phyloP scores from a whole-genome alignment of 2,797 vertebrate species.

The Pangasius krempfi region DNA sequence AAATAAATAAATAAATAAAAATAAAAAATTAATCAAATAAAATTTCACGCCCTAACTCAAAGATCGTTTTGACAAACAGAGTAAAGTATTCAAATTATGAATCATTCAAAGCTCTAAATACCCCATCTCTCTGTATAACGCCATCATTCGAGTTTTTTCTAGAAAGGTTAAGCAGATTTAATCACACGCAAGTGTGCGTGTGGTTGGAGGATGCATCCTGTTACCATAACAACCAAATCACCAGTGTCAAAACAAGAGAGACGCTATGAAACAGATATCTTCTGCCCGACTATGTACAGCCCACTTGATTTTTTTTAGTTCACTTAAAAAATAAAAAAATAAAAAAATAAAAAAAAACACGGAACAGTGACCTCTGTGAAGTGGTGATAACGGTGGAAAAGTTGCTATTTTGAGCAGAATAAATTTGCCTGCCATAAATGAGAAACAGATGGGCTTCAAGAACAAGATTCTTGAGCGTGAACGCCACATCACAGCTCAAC shows the following conservation, averaged over 20 bases:
- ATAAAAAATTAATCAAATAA: too few species aligned
- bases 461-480: conserved; percentile 14
- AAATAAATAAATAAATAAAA: too few species aligned
- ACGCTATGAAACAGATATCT: neutral
- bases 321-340: neutral
- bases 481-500: conserved; percentile 33
- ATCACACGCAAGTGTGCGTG: conserved; percentile 26
- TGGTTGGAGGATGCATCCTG: conserved; percentile 26
- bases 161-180: conserved; percentile 19
- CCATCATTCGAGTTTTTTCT: neutral
- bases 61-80: neutral
- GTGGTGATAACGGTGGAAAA: neutral
- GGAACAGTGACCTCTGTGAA: neutral
- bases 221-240: conserved; percentile 51
- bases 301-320: neutral
- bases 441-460: conserved; percentile 34
- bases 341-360: neutral
- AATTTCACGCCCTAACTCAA: neutral
- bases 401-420: conserved; percentile 23
- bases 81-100: neutral
- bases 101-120: neutral
- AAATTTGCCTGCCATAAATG: conserved; percentile 12
- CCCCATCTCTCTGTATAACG: neutral
- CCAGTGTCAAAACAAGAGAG: conserved; percentile 40
- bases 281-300: neutral